phyloP scores from a whole-genome alignment of 1,140 invertebrate species.

The Tetramorium alpestre region DNA sequence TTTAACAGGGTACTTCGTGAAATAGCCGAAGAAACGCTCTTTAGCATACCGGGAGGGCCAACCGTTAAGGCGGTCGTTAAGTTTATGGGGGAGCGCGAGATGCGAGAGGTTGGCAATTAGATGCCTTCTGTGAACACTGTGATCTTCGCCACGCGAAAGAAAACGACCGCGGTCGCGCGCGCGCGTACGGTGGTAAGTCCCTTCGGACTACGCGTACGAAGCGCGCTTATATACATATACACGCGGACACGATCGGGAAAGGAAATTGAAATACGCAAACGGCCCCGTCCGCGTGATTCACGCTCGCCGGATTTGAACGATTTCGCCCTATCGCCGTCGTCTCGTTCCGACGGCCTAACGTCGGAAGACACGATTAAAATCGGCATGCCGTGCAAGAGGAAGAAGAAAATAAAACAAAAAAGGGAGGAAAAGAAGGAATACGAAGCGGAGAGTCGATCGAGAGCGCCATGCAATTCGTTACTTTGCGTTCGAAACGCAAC shows the following conservation, averaged over 20 bases:
- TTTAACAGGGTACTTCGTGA: conserved; percentile 81
- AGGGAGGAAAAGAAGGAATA: not conserved
- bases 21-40: conserved; percentile 78
- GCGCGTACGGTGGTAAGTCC: not conserved
- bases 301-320: not conserved
- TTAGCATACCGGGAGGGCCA: conserved; percentile 82
- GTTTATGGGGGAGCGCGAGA: conserved; percentile 79
- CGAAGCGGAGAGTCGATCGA: conserved; percentile 33
- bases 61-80: conserved; percentile 80
- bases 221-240: not conserved
- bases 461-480: conserved; percentile 42
- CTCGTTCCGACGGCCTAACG: not conserved
- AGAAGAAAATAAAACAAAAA: not conserved
- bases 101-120: conserved; percentile 78
- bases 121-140: conserved; percentile 79
- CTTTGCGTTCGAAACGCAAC: not conserved
- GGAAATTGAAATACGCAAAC: conserved; percentile 71
- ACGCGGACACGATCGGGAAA: conserved; percentile 11
- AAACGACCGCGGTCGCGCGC: conserved; percentile 60
- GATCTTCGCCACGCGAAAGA: conserved; percentile 78
- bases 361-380: conserved; percentile 40
- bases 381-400: not conserved
- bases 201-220: not conserved
- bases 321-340: not conserved
- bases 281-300: conserved; percentile 30